A percentile compares a stretch with the other conserved stretches of the same genome.
Conservation (phyloP, 2,797 vertebrate species). For the Linurgus olivaceus region DNA sequence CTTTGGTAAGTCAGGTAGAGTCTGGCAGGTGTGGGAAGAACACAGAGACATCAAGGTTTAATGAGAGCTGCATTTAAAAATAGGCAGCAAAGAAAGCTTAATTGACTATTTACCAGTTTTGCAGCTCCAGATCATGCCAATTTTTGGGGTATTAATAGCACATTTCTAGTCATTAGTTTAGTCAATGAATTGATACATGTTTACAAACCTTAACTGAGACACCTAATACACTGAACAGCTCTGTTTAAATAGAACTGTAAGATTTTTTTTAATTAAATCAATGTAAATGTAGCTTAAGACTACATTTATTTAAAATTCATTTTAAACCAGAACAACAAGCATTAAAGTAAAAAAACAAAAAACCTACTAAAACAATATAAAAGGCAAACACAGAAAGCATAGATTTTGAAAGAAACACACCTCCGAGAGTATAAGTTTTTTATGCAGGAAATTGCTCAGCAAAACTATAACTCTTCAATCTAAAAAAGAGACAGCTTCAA, state of each 20-base stretch:
- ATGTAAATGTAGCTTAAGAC: background rate
- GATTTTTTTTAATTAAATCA: background rate
- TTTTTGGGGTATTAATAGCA: background rate
- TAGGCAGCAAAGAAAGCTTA: background rate
- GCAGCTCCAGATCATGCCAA: background rate
- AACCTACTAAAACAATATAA: accelerated
- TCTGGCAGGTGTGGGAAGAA: background rate
- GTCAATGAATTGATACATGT: background rate
- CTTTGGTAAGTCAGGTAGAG: background rate
- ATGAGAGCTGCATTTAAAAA: background rate
- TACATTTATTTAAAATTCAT: background rate
- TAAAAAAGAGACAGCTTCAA: background rate
- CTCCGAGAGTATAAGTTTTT: background rate
- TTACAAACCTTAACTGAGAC: background rate
- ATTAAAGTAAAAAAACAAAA: background rate
- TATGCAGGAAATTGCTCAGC: background rate
- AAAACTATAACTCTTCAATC: background rate
- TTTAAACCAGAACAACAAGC: background rate
- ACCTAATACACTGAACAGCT: background rate
- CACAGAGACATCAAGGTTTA: background rate
- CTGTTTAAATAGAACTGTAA: background rate
- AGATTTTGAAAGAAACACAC: background rate
- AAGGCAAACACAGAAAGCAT: background rate
- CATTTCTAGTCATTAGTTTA: background rate
- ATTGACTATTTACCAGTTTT: background rate